A percentile compares a stretch with the other conserved stretches of the same genome.
phyloP scores from a whole-genome alignment of 2,797 vertebrate genomes.

The Diplodus sargus region DNA sequence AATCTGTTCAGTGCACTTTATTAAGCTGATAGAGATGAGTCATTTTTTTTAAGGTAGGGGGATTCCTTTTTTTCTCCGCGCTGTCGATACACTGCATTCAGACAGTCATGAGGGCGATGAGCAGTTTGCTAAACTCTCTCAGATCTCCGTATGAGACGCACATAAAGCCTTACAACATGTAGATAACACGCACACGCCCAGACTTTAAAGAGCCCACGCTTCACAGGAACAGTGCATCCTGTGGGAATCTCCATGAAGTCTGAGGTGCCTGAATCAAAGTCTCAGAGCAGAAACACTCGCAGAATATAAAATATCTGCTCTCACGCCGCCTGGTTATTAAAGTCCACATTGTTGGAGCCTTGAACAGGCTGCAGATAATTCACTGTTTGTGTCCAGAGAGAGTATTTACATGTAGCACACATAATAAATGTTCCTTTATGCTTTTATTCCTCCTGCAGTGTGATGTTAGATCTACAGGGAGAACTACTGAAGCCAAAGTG shows the following conservation, averaged over 20 bases:
- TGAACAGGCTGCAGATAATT: constrained; percentile 4
- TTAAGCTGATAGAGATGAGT: constrained; percentile 11
- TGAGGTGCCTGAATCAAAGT: constrained; percentile 55
- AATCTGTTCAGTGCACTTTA: background rate
- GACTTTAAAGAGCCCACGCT: constrained; percentile 52
- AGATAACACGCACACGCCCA: background rate
- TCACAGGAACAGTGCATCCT: constrained; percentile 49
- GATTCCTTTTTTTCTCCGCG: background rate
- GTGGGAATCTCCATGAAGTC: constrained; percentile 42
- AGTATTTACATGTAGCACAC: background rate
- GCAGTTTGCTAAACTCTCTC: constrained; percentile 7
- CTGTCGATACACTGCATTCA: background rate
- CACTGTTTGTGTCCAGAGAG: background rate
- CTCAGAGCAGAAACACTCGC: constrained; percentile 24
- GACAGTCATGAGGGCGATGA: background rate
- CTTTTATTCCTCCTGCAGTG: background rate
- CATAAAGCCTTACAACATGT: background rate
- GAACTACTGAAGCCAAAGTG: background rate
- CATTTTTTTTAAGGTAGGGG: background rate
- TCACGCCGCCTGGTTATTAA: constrained; percentile 7
- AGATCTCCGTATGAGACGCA: background rate
- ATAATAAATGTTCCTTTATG: background rate
- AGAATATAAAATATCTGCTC: constrained; percentile 54
- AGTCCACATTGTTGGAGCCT: background rate
- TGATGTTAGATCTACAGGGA: background rate